Base-by-base conservation (phyloP, 1,140 invertebrate genomes). In the Melanaphis sacchari region DNA sequence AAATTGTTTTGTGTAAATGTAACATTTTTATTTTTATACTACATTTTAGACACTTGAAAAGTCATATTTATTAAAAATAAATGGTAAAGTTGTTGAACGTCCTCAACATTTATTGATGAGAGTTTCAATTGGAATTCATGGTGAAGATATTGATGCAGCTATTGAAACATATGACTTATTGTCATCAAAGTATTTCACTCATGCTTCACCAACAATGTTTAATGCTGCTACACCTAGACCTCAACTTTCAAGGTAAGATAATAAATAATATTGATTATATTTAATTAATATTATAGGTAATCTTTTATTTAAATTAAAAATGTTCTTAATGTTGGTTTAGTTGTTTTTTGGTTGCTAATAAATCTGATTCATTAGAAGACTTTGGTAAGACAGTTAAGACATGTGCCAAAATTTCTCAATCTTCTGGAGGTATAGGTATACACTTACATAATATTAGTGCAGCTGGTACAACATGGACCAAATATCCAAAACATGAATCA, bases 31-130 rank as follows among this genome's bases (percentile, higher is more conserved):
- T 82, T 43, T 15, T n/a, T 76, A 81, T 49, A 36, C 38, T 43
- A 85, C 11, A 94, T 94, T 94, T 94, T 94, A 97, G 96, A 99
- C 99, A 9, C 95, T 99, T 90, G 99, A 99, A 95, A 96, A 98
- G 94, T 99, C 98, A 2, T 99, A 99, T 95, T 96, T 99, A 89
- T 95, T 99, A 40, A 99, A 98, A 95, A 98, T 99, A 90, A 96
- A 99, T 95, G 97, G 97, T 0, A 99, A 99, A 96, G 97, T 99
- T 88, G 98, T 97, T 8, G 99, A 99, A 95, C 96, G 99, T 82
- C 99, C 99, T 0, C 99, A 99, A 95, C 99, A 99, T 94, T 99
- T 99, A 99, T 95, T 99, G 87, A 99, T 99, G 99, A 96, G 99
- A 95, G 99, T 99, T 26, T 95, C 99, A 40, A 97, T 99, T 94